Percentiles rank a stretch among this genome's conserved stretches.
These are phyloP conservation scores for Gambusia affinis DNA, from an alignment of 2,113 vertebrate species.

Conservation along the genomic window DNA sequence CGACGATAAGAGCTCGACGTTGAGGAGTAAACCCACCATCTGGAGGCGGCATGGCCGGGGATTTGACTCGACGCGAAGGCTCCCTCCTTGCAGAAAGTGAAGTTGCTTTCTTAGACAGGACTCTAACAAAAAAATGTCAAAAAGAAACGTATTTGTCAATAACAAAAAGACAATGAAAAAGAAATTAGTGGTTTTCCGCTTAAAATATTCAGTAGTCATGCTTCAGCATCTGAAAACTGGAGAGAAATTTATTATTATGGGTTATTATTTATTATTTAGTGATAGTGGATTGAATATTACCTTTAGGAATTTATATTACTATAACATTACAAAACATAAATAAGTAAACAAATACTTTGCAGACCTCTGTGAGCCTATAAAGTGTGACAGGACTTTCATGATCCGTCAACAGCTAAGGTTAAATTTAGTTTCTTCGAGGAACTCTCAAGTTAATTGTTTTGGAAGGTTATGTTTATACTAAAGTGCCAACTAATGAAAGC, in stretches of 20 bases:
- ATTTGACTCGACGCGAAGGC: slow-evolving; percentile 19
- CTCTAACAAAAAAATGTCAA: slow-evolving; percentile 43
- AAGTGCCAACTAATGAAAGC: background rate
- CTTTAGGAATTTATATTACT: no score
- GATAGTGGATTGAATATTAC: no score
- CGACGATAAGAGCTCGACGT: background rate
- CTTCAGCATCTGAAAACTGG: background rate
- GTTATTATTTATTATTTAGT: no score
- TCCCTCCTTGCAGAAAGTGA: slow-evolving; percentile 45
- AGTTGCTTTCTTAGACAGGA: slow-evolving; percentile 46
- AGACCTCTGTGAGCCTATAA: no score
- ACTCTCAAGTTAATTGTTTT: background rate
- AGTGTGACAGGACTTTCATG: no score
- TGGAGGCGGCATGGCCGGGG: slow-evolving; percentile 56
- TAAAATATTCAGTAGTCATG: background rate
- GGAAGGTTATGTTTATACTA: no score
- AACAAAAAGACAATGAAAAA: background rate
- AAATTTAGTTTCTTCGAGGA: background rate
- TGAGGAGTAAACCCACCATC: slow-evolving; percentile 59
- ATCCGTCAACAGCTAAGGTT: no score
- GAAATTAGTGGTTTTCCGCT: background rate
- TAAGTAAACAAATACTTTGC: no score
- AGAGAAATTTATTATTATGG: background rate
- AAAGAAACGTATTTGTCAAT: background rate
- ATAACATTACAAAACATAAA: no score